Base-by-base conservation (phyloP, 2,888 invertebrate species). In the Melanotus villosus region DNA sequence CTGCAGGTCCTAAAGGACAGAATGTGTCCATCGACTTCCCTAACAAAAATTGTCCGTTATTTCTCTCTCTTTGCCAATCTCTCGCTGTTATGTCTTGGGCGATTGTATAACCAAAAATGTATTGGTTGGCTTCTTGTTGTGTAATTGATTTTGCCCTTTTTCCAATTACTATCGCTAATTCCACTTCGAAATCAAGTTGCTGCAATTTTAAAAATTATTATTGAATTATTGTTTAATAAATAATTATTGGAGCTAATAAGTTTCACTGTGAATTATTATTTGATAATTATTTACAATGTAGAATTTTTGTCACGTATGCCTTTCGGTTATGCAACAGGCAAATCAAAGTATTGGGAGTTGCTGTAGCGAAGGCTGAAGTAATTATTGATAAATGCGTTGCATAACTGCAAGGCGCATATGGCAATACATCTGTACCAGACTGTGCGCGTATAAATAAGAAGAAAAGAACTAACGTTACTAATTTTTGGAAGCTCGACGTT, bases 161-260 rank as follows among this genome's bases (percentile, higher is more conserved):
- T 7, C 96, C 95, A 66, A 97, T 94, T 0, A 97, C 90, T 36
- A 96, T 90, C 0, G 91, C 93, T 43, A 97, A 80, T 81, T 97
- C 96, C 0, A 95, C 95, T 83, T 97, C 97, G 91, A 93, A 96
- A 81, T 95, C 95, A 0, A 95, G 89, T 86, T 90, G 90, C 94
- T 95, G 83, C 83, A 83, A 71, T 63, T 43, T 19, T 12, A 7
- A n/a, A n/a, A n/a, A n/a, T n/a, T n/a, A n/a, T n/a, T n/a, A n/a
- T n/a, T n/a, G n/a, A n/a, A n/a, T n/a, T n/a, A n/a, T n/a, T n/a
- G n/a, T n/a, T n/a, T n/a, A n/a, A n/a, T n/a, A n/a, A n/a, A n/a
- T n/a, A n/a, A n/a, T n/a, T n/a, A n/a, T n/a, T n/a, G n/a, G n/a
- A n/a, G n/a, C n/a, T n/a, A n/a, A n/a, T n/a, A n/a, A n/a, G n/a